Conservation (phyloP, 2,888 invertebrate species). For the Magallana nippona region DNA sequence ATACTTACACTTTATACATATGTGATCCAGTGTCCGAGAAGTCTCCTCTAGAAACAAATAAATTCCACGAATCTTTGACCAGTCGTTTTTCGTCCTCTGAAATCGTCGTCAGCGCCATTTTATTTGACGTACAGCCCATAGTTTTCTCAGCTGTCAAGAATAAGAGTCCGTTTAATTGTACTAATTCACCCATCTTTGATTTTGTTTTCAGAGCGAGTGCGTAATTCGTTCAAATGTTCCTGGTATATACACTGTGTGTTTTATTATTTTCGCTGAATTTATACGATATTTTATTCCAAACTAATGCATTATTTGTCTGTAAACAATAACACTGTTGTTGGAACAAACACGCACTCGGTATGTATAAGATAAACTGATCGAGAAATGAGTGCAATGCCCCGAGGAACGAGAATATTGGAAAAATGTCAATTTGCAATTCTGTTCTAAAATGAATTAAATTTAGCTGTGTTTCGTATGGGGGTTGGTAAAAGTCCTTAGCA, state of each 20-base stretch:
- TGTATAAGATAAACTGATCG: no score
- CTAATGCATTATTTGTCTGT: no score
- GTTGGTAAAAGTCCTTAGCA: no score
- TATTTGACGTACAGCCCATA: slow-evolving; percentile 35
- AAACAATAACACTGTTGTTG: no score
- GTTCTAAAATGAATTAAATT: no score
- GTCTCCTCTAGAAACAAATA: slow-evolving; percentile 39
- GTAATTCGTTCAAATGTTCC: no score
- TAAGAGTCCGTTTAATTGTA: slow-evolving; percentile 9
- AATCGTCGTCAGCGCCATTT: slow-evolving; percentile 28
- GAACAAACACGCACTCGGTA: no score
- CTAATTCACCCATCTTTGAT: background rate
- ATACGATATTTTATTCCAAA: no score
- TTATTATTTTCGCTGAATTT: no score
- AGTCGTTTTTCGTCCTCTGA: slow-evolving; percentile 43
- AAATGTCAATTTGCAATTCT: background rate
- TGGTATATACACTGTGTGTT: no score
- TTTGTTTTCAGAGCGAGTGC: background rate
- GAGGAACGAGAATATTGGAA: background rate
- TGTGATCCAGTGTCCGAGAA: slow-evolving; percentile 43
- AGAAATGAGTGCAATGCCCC: background rate
- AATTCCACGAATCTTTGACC: slow-evolving; percentile 46
- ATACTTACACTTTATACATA: slow-evolving; percentile 50
- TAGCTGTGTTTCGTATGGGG: no score
- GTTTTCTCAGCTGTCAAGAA: slow-evolving; percentile 31